Base-by-base conservation (phyloP, 2,888 invertebrate genomes). In the Hirudinaria manillensis region DNA sequence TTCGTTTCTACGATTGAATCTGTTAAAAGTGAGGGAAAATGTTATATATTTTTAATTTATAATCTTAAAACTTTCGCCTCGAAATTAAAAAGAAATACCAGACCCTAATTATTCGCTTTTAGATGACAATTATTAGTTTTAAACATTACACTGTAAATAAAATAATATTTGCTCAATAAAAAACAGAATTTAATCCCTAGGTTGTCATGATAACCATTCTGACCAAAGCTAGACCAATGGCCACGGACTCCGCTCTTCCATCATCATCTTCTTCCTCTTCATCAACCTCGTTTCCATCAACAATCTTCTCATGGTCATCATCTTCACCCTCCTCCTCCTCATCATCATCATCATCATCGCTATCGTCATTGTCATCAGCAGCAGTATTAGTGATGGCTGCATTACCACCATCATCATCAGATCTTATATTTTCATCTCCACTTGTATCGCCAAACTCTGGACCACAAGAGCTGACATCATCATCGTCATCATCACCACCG, bases 171-270 rank as follows among this genome's bases (percentile, higher is more conserved):
- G 45, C 45, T 45, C 45, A 45, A 45, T 45, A 45, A 45, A 45
- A 45, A 7, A 10, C 10, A 16, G 45, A n/a, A n/a, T 45, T 45
- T 45, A 45, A 45, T 45, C 45, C 13, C 45, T 16, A 45, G 45
- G 45, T 68, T 16, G 51, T 86, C 79, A 88, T 90, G 76, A 88
- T 87, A 78, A 88, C 90, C 34, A 90, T 90, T 27, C 88, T 90
- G 77, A 91, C 91, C 83, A 91, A 91, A 83, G 90, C 90, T 0
- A 90, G 91, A 75, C 88, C 89, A n/a, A 89, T 90, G 3, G 90
- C 90, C 32, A 90, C 90, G 84, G 88, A 87, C 45, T 16, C 45
- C 1, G 16, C 3, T 45, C 13, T 45, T 45, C 10, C 61, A 61
- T 16, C 61, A 61, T 61, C 56, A 56, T 27, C 56, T 56, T 56